Evolutionary conservation across 2,797 vertebrate species (phyloP).

Genomic region (Bradypus variegatus): DNA sequence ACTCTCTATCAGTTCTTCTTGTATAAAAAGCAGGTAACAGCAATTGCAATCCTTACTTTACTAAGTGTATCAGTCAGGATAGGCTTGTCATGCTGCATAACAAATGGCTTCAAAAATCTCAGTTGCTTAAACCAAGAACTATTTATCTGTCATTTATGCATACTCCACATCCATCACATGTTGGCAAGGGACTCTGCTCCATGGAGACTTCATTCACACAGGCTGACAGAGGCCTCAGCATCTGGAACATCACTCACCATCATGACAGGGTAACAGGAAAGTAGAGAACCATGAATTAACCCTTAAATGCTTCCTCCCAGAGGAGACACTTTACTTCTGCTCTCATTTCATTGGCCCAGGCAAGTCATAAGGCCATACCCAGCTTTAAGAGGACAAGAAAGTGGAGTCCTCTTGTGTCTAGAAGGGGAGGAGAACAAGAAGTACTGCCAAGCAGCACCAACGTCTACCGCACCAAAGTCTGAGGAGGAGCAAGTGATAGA

Average conservation of each 20-base stretch:
- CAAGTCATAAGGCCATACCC: neutral
- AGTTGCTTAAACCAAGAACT: neutral
- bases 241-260: neutral
- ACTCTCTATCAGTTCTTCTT: neutral
- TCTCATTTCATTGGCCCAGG: neutral
- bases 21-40: neutral
- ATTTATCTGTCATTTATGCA: neutral
- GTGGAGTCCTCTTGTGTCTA: neutral
- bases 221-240: neutral
- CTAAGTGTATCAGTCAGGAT: neutral
- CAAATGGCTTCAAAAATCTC: neutral
- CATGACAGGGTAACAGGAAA: neutral
- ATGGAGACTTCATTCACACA: neutral
- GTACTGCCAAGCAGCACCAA: neutral
- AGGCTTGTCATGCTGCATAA: neutral
- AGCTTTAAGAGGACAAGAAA: neutral
- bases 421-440: neutral
- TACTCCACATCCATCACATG: neutral
- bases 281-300: neutral
- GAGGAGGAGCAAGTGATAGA: neutral
- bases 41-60: neutral
- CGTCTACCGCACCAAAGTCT: neutral
- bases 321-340: neutral
- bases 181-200: neutral
- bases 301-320: neutral